These are phyloP conservation scores for Chrysocyon brachyurus DNA, from an alignment of 2,797 vertebrate genomes.

Conservation along the genomic window DNA sequence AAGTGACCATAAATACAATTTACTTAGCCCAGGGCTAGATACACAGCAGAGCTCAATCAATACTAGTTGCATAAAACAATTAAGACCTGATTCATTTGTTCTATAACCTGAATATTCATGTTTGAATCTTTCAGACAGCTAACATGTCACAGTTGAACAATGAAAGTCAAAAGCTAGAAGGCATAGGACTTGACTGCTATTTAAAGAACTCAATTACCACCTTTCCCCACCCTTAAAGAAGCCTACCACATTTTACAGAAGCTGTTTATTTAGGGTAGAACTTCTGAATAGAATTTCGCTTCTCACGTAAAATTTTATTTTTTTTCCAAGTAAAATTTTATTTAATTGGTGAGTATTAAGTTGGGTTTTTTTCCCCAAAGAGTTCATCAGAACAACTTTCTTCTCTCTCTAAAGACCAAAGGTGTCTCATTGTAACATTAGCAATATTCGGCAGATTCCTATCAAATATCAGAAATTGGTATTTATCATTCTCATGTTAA, in stretches of 20 bases:
- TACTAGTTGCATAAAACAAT: background rate
- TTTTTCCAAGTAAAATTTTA: background rate
- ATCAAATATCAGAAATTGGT: background rate
- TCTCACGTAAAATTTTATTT: conserved; percentile 14
- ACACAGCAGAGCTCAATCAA: background rate
- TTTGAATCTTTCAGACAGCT: conserved; percentile 11
- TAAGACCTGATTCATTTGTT: conserved; percentile 6
- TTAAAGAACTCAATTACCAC: conserved; percentile 41
- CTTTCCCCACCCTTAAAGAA: conserved; percentile 29
- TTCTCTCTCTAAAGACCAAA: background rate
- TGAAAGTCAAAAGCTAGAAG: conserved; percentile 19
- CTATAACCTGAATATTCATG: background rate
- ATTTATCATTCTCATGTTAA: conserved; percentile 43
- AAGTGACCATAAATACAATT: background rate
- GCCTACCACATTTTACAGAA: conserved; percentile 19
- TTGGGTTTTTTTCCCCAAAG: background rate
- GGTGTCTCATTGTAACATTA: background rate
- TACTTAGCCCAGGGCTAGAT: background rate
- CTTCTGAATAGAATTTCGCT: background rate
- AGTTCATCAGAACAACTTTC: conserved; percentile 29
- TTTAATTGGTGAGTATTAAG: background rate
- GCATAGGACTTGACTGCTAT: background rate
- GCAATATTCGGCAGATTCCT: conserved; percentile 23
- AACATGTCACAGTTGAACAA: background rate
- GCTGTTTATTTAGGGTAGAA: conserved; percentile 13